These are phyloP conservation scores for Erebia epiphron DNA, from an alignment of 2,888 invertebrate genomes.

Conservation along the genomic window DNA sequence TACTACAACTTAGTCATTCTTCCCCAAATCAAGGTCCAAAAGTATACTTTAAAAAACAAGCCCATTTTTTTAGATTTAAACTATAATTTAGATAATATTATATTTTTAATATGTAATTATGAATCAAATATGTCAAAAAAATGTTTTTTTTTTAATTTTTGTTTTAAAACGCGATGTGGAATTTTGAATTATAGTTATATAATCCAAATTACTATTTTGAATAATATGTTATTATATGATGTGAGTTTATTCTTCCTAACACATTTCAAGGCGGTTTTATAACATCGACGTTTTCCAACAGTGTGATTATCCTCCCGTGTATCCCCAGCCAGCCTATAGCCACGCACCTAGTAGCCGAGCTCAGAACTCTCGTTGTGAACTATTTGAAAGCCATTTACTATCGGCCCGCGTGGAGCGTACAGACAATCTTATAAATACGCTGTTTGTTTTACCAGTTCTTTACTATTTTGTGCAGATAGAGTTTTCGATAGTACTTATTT, in stretches of 20 bases:
- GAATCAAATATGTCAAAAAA: too few relatives aligned
- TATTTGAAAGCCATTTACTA: constrained; percentile 71
- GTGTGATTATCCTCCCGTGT: constrained; percentile 34
- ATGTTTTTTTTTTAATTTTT: too few relatives aligned
- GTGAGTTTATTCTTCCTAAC: not conserved
- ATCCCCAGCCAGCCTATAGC: constrained; percentile 53
- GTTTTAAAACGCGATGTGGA: too few relatives aligned
- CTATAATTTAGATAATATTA: too few relatives aligned
- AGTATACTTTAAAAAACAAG: too few relatives aligned
- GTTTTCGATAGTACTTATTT: not conserved
- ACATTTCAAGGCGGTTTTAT: not conserved
- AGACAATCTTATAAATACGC: constrained; percentile 62
- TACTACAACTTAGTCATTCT: too few relatives aligned
- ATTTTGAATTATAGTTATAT: too few relatives aligned
- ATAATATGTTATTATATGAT: too few relatives aligned
- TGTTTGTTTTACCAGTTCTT: constrained; percentile 32
- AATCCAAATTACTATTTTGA: too few relatives aligned
- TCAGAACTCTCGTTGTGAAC: constrained; percentile 60
- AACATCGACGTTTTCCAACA: not conserved
- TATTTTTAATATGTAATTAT: too few relatives aligned
- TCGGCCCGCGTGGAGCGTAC: constrained; percentile 61
- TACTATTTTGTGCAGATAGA: not conserved
- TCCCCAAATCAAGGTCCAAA: too few relatives aligned
- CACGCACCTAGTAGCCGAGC: constrained; percentile 54
- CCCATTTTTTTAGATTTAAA: too few relatives aligned